A percentile compares a stretch with the other conserved stretches of the same genome.
Evolutionary conservation across 2,888 invertebrate genomes (phyloP).

Genomic region (Rotaria sp.): DNA sequence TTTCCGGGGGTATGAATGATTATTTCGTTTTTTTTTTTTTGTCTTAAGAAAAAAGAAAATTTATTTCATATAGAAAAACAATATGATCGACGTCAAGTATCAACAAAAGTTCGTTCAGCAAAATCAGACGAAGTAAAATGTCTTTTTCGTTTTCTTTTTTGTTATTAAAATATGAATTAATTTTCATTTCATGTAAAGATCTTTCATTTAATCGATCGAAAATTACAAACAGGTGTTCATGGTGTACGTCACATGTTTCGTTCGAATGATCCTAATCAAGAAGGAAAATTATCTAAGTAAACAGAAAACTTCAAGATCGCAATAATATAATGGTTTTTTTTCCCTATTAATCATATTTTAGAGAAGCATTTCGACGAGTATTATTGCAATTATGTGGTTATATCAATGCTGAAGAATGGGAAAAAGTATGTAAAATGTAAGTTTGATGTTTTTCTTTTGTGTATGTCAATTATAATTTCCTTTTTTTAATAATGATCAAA

Average conservation of each 20-base stretch:
- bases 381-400: slow-evolving; percentile 38
- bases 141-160: too few relatives aligned
- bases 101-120: background rate
- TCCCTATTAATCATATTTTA: background rate
- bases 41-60: background rate
- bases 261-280: slow-evolving; percentile 28
- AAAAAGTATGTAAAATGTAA: slow-evolving; percentile 35
- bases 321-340: background rate
- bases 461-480: background rate
- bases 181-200: background rate
- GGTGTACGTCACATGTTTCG: slow-evolving; percentile 37
- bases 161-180: background rate
- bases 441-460: background rate
- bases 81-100: background rate
- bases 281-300: slow-evolving; percentile 33
- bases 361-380: slow-evolving; percentile 35
- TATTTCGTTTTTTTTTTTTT: background rate
- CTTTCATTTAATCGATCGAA: slow-evolving; percentile 35
- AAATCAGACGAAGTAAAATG: background rate
- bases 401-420: slow-evolving; percentile 30
- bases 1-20: background rate
- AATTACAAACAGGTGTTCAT: slow-evolving; percentile 33
- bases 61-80: background rate
- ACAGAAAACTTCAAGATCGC: too few relatives aligned
- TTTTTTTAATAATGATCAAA: background rate